These are phyloP conservation scores for Caranx ignobilis DNA, from an alignment of 2,113 vertebrate species.

Conservation along the genomic window DNA sequence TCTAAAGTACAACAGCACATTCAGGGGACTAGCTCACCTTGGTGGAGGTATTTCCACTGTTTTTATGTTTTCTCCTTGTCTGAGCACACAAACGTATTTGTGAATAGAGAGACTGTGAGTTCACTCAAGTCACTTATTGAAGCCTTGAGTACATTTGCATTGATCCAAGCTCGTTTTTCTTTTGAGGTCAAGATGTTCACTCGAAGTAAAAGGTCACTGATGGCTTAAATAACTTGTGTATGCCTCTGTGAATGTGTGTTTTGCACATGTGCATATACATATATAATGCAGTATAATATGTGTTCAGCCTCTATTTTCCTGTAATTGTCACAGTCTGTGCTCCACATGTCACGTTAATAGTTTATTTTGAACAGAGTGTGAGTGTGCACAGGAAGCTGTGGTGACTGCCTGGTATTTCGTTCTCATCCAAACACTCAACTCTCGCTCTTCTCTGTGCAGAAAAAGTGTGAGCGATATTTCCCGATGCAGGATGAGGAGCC, in stretches of 20 bases:
- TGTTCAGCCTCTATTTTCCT: background rate
- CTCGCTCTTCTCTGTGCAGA: constrained; percentile 83
- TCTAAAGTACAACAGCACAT: background rate
- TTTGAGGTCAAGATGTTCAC: background rate
- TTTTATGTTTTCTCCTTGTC: background rate
- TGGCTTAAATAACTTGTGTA: background rate
- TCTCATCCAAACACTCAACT: constrained; percentile 43
- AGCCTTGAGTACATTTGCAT: background rate
- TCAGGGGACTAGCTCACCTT: background rate
- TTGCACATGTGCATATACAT: background rate
- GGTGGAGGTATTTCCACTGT: background rate
- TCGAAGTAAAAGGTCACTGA: background rate
- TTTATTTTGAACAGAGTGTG: constrained; percentile 25
- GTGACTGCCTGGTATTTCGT: constrained; percentile 34
- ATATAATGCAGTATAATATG: background rate
- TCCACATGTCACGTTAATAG: constrained; percentile 15
- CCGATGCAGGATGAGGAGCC: constrained; percentile 90
- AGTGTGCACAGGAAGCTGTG: constrained; percentile 51
- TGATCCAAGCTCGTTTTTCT: background rate
- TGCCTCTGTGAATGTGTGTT: background rate
- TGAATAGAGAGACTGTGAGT: background rate
- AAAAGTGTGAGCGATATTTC: constrained; percentile 99
- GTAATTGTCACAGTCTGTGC: background rate
- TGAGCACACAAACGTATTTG: background rate
- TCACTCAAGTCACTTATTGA: background rate